phyloP scores from a whole-genome alignment of 2,888 invertebrate species.

The Lymantria monacha region DNA sequence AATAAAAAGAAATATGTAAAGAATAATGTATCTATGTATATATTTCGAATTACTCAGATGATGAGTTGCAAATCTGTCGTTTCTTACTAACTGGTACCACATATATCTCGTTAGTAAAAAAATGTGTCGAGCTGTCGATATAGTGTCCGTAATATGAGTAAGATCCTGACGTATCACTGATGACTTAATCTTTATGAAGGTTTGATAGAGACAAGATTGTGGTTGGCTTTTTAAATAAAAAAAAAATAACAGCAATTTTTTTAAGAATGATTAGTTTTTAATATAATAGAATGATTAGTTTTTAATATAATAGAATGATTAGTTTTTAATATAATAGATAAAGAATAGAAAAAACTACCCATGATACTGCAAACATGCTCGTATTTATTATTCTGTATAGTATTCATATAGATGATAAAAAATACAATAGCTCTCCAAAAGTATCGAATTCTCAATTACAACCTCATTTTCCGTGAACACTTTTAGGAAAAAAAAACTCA shows the following conservation, averaged over 20 bases:
- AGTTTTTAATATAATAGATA: no score
- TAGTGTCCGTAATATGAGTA: constrained; percentile 4
- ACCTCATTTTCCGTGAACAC: constrained; percentile 19
- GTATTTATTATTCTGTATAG: no score
- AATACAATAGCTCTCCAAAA: constrained; percentile 14
- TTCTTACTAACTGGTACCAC: constrained; percentile 4
- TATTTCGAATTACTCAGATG: constrained; percentile 1
- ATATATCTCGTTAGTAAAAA: constrained; percentile 4
- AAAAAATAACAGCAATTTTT: no score
- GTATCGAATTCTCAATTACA: constrained; percentile 30
- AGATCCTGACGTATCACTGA: constrained; percentile 9
- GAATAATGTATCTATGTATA: background rate
- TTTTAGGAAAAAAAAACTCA: constrained; percentile 21
- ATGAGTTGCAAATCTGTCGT: constrained; percentile 8
- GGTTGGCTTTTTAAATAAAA: no score
- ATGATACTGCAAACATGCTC: no score
- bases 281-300: no score
- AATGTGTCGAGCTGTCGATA: constrained; percentile 10
- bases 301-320: no score
- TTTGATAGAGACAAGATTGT: constrained; percentile 4
- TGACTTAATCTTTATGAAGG: constrained; percentile 12
- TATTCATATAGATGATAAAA: no score
- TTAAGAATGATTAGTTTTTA: no score
- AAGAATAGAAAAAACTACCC: no score
- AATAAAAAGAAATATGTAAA: constrained; percentile 3